Conservation (phyloP, 2,797 vertebrate species). For the Octomys mimax region DNA sequence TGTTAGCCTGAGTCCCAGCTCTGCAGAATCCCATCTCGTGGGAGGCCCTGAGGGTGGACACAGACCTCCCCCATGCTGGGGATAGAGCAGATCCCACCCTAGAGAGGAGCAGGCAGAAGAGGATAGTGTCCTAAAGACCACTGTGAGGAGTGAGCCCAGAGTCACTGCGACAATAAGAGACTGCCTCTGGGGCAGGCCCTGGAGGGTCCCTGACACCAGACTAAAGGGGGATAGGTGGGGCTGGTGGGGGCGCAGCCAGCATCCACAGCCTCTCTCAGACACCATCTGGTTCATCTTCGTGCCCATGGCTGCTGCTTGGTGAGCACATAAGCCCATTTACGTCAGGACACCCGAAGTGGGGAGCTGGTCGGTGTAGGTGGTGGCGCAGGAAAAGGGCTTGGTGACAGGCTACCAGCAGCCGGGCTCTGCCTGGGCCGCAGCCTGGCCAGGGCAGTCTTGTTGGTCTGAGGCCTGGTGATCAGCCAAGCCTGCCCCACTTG, state of each 20-base stretch:
- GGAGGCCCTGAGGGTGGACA: background rate
- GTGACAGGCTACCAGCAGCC: background rate
- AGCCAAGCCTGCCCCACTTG: background rate
- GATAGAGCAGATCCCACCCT: background rate
- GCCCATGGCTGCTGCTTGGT: background rate
- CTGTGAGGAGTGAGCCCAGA: rapidly evolving
- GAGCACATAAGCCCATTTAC: rapidly evolving
- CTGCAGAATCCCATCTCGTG: background rate
- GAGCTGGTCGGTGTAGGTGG: background rate
- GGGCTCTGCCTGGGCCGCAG: background rate
- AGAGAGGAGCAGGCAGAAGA: background rate
- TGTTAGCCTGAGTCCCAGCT: background rate
- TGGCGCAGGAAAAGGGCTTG: rapidly evolving
- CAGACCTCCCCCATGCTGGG: too few species aligned
- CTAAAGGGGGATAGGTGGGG: background rate
- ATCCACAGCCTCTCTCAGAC: background rate
- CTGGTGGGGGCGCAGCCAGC: background rate
- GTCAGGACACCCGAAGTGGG: background rate
- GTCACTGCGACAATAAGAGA: background rate
- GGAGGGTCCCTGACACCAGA: too few species aligned
- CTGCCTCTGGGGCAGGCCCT: rapidly evolving
- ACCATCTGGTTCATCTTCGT: background rate
- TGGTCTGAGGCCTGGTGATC: background rate
- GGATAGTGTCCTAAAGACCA: rapidly evolving
- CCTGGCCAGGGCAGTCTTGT: background rate